Evolutionary conservation across 2,113 vertebrate species (phyloP).

Genomic region (Coracopsis vasa): DNA sequence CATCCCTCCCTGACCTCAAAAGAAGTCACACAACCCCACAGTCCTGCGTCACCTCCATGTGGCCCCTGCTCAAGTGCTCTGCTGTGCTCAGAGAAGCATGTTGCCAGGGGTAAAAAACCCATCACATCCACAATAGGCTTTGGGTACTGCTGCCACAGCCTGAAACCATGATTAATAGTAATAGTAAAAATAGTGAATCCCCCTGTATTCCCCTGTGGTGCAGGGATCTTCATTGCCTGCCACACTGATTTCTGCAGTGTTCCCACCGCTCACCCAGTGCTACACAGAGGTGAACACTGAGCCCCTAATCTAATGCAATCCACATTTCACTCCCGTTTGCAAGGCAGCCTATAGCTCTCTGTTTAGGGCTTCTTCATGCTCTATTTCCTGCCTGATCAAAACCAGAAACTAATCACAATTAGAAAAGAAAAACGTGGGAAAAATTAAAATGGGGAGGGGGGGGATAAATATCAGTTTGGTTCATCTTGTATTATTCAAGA

Average conservation of each 20-base stretch:
- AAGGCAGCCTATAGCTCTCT: not conserved
- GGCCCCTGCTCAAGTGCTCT: not conserved
- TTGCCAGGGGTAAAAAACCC: not conserved
- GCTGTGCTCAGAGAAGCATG: rapidly evolving
- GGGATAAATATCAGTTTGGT: not conserved
- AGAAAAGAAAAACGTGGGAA: not conserved
- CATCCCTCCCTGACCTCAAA: not conserved
- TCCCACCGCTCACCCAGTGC: not conserved
- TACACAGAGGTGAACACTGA: not conserved
- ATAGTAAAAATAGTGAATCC: rapidly evolving
- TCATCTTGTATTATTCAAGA: not conserved
- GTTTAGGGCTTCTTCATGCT: conserved; percentile 24
- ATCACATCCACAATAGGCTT: rapidly evolving
- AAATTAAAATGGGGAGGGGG: not conserved
- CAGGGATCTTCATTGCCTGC: not conserved
- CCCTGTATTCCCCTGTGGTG: rapidly evolving
- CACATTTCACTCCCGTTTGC: not conserved
- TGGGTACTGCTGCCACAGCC: not conserved
- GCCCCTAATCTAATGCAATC: not conserved
- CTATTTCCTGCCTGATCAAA: conserved; percentile 49
- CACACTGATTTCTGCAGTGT: not conserved
- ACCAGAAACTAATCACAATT: conserved; percentile 39
- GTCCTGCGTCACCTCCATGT: rapidly evolving
- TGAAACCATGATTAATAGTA: not conserved
- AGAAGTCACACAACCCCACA: rapidly evolving